Evolutionary conservation across 1,140 invertebrate species (phyloP), one percentile per base, ranked within the genome.

Genomic region (Atta colombica): DNA sequence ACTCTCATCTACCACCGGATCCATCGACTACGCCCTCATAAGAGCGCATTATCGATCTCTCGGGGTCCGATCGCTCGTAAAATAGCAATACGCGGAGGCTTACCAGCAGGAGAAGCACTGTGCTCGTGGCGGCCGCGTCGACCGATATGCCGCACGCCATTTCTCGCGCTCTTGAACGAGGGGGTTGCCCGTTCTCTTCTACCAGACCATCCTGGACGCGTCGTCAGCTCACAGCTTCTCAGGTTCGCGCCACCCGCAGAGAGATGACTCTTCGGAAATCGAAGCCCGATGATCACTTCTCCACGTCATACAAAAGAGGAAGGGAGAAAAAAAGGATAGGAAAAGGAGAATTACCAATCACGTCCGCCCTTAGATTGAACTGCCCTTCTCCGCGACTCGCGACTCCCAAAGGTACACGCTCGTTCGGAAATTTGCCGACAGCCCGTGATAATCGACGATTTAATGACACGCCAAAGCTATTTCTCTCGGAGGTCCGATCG

Each of bases 61-160:
- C 77, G 31, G 31, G 39, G 39, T 8, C 14, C 69, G 55, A 74
- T 75, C 39, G 12, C 68, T 28, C 58, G 53, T 14, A 85, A 31
- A 74, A 45, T 35, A 63, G 39, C 39, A 60, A 69, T 12, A 53
- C 31, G 31, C 69, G 55, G 53, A 7, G 39, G 93, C 94, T 94
- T 92, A 95, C 94, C 95, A 95, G 88, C 71, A 95, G 90, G 89
- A 95, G 87, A 92, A 95, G 92, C 86, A 92, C 92, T 87, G 94
- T 93, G 92, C 94, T 94, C 85, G 93, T 94, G 90, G 93, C 91
- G 78, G 93, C 94, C 86, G 88, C 91, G 93, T 92, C 91, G 85
- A 94, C 91, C 60, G 92, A 90, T 91, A 93, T 93, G 93, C 93
- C 92, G 87, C 87, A 87, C 93, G 95, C 94, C 95, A 95, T 95